These are phyloP conservation scores for Epizoanthus illoricatus DNA, from an alignment of 92 coral and sea anemone species.

Conservation along the genomic window DNA sequence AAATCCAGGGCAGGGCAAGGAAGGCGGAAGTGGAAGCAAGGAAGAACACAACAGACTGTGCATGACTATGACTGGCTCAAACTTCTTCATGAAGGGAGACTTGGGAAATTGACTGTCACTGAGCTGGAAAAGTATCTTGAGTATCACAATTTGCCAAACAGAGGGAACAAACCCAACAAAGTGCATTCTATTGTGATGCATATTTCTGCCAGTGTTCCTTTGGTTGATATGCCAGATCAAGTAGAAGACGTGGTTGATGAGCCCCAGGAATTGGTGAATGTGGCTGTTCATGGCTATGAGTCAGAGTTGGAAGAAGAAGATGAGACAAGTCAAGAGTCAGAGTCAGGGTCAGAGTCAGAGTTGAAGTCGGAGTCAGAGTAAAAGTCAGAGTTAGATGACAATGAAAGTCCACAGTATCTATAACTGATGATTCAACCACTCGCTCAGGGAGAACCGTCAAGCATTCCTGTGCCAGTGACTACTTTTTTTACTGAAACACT, in stretches of 20 bases:
- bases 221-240: slow-evolving; percentile 8
- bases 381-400: background rate
- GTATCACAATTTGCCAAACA: slow-evolving; percentile 22
- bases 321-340: background rate
- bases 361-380: no score
- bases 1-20: slow-evolving; percentile 24
- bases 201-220: slow-evolving; percentile 14
- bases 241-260: slow-evolving; percentile 6
- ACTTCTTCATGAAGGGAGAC: slow-evolving; percentile 18
- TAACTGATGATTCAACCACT: background rate
- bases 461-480: background rate
- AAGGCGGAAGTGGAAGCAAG: slow-evolving; percentile 14
- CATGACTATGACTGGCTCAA: slow-evolving; percentile 33
- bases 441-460: slow-evolving; percentile 3
- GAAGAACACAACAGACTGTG: slow-evolving; percentile 23
- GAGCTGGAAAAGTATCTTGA: slow-evolving; percentile 25
- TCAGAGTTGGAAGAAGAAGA: background rate
- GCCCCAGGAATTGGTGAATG: background rate
- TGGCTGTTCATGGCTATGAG: background rate
- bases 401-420: background rate
- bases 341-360: no score
- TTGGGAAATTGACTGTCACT: slow-evolving; percentile 28
- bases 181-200: slow-evolving; percentile 34
- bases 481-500: background rate
- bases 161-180: slow-evolving; percentile 30